A percentile compares a stretch with the other conserved stretches of the same genome.
phyloP scores from a whole-genome alignment of 2,113 vertebrate species.

The Nothoprocta perdicaria region DNA sequence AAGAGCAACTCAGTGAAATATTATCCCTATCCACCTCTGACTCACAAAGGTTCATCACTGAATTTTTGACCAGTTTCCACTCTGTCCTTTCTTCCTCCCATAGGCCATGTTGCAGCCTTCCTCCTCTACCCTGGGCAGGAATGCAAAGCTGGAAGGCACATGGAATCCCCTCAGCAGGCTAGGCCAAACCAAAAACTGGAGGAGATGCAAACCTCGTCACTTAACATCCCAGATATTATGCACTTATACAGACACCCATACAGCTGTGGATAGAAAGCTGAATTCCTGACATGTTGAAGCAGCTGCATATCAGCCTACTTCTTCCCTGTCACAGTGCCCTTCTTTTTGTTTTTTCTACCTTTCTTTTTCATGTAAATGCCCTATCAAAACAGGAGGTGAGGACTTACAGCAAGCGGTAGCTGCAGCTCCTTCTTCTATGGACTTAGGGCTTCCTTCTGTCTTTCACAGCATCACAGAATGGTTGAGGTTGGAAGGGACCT shows the following conservation, averaged over 20 bases:
- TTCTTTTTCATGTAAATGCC: neutral
- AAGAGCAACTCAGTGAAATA: neutral
- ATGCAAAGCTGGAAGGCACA: neutral
- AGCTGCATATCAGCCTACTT: neutral
- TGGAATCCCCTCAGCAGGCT: neutral
- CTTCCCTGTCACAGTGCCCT: neutral
- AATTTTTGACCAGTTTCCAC: neutral
- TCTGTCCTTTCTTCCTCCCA: neutral
- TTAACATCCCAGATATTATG: neutral
- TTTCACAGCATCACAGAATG: neutral
- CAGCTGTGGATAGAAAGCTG: neutral
- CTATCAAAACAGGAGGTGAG: neutral
- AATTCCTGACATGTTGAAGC: neutral
- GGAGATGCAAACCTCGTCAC: neutral
- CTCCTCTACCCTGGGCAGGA: neutral
- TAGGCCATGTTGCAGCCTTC: rapidly evolving
- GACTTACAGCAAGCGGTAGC: neutral
- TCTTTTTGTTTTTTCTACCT: neutral
- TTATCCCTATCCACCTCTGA: neutral
- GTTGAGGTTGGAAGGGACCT: no score
- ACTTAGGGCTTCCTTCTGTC: neutral
- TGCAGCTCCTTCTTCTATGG: neutral
- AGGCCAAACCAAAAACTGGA: neutral
- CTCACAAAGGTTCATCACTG: neutral
- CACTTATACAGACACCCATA: neutral